Evolutionary conservation across 2,888 invertebrate species (phyloP).

Genomic region (Hoplodrina ambigua): DNA sequence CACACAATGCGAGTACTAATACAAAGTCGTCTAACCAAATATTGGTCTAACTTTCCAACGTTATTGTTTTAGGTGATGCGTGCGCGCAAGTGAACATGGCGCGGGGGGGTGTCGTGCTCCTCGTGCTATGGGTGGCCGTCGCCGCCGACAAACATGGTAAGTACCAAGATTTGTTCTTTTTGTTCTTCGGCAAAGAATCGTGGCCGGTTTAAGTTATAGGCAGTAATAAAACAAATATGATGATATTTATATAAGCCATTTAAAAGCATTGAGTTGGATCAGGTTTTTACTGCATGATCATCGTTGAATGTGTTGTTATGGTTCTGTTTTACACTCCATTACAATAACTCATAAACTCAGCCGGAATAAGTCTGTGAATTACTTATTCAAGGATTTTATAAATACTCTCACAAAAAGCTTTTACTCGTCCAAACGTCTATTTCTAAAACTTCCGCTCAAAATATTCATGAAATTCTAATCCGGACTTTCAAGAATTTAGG

Average conservation of each 20-base stretch:
- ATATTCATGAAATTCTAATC: slow-evolving; percentile 58
- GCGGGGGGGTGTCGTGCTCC: slow-evolving; percentile 84
- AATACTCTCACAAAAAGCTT: slow-evolving; percentile 42
- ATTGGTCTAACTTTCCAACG: slow-evolving; percentile 69
- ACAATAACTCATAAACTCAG: slow-evolving; percentile 12
- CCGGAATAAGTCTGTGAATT: slow-evolving; percentile 15
- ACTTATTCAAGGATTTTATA: slow-evolving; percentile 31
- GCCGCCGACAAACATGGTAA: slow-evolving; percentile 85
- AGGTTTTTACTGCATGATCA: slow-evolving; percentile 44
- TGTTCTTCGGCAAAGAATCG: slow-evolving; percentile 53
- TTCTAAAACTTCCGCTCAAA: slow-evolving; percentile 40
- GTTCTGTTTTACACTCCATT: slow-evolving; percentile 27
- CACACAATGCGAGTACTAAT: slow-evolving; percentile 57
- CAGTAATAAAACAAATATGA: slow-evolving; percentile 53
- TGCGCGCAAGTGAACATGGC: slow-evolving; percentile 85
- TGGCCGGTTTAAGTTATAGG: slow-evolving; percentile 37
- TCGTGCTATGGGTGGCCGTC: slow-evolving; percentile 88
- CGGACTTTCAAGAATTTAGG: slow-evolving; percentile 50
- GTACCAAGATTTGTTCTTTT: slow-evolving; percentile 66
- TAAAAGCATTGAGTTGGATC: slow-evolving; percentile 39
- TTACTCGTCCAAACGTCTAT: slow-evolving; percentile 30
- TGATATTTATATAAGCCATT: slow-evolving; percentile 52
- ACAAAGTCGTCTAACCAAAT: slow-evolving; percentile 54
- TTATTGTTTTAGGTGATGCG: slow-evolving; percentile 90
- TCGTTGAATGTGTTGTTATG: slow-evolving; percentile 24